Base-by-base conservation (phyloP, 1,140 invertebrate species). In the Tachypleus tridentatus region DNA sequence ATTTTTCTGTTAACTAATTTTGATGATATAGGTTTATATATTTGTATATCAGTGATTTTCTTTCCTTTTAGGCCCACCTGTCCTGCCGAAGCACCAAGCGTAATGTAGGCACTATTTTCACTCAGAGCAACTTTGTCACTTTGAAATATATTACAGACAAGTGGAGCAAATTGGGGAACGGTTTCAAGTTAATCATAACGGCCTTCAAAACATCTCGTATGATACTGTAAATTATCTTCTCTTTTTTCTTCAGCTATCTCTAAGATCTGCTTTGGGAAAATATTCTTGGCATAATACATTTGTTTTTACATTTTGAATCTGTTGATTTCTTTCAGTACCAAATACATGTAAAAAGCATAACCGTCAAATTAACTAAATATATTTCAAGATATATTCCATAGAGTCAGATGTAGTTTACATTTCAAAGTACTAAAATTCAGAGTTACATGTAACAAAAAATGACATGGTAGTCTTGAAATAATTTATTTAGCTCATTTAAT, bases 161-260 rank as follows among this genome's bases (percentile, higher is more conserved):
- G 72, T 94, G 90, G 88, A 91, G 90, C 61, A 91, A 89, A 62
- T 86, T 89, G 75, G 82, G 85, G 69, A 93, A 93, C 78, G 91
- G 91, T 66, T 96, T 95, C 81, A 88, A 87, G 71, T 84, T 96
- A 67, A 86, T 95, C 77, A 93, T 95, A 79, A 95, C 91, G 58
- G 89, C 91, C 68, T 88, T 93, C 73, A 94, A 93, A 79, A 91
- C 93, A 83, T 85, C 87, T 60, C 67, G 72, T 72, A 70, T 72
- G 67, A 51, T 60, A 9, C 8, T 60, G 10, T 50, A 60, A 9
- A 7, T 67, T 62, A 57, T 63, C 29, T 29, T 29, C 29, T 29
- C 29, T 29, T 29, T 29, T 29, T 29, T 29, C 29, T 29, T 29
- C 29, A 29, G 29, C 29, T 29, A 29, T 29, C 29, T 29, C 2